Evolutionary conservation across 2,888 invertebrate species (phyloP).

Genomic region (Caenorhabditis auriculariae): DNA sequence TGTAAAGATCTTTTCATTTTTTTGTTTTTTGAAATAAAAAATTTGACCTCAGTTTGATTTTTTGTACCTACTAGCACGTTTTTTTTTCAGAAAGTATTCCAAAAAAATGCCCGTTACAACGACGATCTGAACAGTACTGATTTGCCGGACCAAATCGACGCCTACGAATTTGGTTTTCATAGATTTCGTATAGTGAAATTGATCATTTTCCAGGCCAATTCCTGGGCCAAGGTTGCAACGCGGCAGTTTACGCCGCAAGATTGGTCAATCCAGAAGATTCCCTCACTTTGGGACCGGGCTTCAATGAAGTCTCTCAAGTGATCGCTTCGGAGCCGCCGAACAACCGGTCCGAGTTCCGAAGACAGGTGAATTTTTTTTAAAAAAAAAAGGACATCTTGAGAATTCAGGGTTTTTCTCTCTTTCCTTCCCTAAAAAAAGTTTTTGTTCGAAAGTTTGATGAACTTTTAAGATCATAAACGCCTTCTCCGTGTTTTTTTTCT

Average conservation of each 20-base stretch:
- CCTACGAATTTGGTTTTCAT: constrained; percentile 61
- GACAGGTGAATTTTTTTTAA: neutral
- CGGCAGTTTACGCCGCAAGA: constrained; percentile 55
- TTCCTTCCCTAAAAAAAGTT: neutral
- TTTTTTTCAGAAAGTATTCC: constrained; percentile 37
- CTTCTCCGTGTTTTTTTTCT: too few relatives aligned
- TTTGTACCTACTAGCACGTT: too few relatives aligned
- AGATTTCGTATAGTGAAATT: too few relatives aligned
- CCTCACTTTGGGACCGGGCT: constrained; percentile 1
- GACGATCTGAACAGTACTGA: constrained; percentile 30
- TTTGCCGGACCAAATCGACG: constrained; percentile 43
- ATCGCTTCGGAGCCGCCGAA: constrained; percentile 9
- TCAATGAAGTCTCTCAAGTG: constrained; percentile 19
- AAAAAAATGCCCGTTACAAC: constrained; percentile 52
- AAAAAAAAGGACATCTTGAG: neutral
- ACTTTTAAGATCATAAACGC: too few relatives aligned
- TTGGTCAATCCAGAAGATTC: neutral
- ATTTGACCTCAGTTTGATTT: neutral
- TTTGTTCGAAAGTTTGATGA: neutral
- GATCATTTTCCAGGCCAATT: constrained; percentile 46
- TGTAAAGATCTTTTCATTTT: too few relatives aligned
- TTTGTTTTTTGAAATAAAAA: neutral
- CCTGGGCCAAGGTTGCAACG: constrained; percentile 58
- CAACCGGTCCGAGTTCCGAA: neutral
- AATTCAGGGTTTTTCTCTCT: neutral